Base-by-base conservation (phyloP, 2,797 vertebrate species). In the Eulemur mongoz region DNA sequence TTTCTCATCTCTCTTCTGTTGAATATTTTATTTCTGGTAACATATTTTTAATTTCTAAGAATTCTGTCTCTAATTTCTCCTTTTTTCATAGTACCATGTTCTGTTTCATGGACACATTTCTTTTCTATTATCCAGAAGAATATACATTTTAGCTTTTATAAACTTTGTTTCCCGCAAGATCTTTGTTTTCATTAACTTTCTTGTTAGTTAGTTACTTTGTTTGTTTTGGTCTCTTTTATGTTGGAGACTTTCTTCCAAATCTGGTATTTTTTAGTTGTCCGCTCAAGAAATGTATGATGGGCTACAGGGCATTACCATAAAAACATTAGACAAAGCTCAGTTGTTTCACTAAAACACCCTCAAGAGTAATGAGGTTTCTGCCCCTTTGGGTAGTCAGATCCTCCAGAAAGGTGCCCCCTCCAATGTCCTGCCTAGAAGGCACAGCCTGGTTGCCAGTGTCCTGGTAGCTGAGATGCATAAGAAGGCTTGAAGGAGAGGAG, bases 11-110 rank as follows among this genome's bases (percentile, higher is more conserved):
- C 76, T 89, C 63, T 92, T 89, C 57, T 72, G 48, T 54, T 92
- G 78, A 72, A 40, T 78, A 70, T 92, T 75, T 79, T 75, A 75
- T 86, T 96, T 82, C n/a, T 82, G 23, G 13, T 57, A 78, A 73
- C 7, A 82, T 88, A 84, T 17, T 82, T 80, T 93, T 59, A 87
- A 63, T 90, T 91, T 89, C 54, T 30, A 89, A 93, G 67, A 76
- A 82, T 65, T 65, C 61, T 90, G 13, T 88, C 48, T 81, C 25
- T 45, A 48, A 83, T 20, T 57, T 15, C 27, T 87, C 11, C 2
- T 76, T 72, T 88, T 88, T 78, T 38, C 54, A 79, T 65, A 43
- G 30, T 5, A 73, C 23, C 30, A 73, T 35, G 1, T 67, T 96
- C 89, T 52, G 13, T 85, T 93, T 86, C 45, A 54, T 52, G 43